Conservation (phyloP, 2,888 invertebrate genomes). For the Tiliacea citrago region DNA sequence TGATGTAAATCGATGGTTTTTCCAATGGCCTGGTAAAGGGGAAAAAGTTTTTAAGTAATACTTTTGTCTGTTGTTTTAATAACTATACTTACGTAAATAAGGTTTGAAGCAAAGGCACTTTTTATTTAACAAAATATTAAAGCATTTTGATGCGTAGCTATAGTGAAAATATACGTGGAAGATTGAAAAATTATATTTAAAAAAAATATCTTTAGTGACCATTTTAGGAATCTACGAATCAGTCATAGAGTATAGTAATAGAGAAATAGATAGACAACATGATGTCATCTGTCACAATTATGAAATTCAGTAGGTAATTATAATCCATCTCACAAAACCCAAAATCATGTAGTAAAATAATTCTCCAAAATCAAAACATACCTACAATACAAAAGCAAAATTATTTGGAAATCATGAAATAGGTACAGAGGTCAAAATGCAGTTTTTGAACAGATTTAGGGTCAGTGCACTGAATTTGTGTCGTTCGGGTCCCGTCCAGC, state of each 20-base stretch:
- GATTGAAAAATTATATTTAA: conserved; percentile 2
- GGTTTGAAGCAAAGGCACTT: background rate
- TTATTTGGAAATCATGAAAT: conserved; percentile 48
- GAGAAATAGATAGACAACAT: too few relatives aligned
- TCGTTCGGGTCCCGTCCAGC: conserved; percentile 6
- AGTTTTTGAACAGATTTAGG: conserved; percentile 49
- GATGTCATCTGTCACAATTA: conserved; percentile 39
- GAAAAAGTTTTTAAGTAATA: conserved; percentile 35
- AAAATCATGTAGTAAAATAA: conserved; percentile 47
- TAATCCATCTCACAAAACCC: conserved; percentile 34
- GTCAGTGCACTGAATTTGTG: conserved; percentile 12
- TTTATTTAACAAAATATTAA: background rate
- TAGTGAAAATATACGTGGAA: background rate
- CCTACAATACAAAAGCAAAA: conserved; percentile 26
- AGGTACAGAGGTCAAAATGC: conserved; percentile 50
- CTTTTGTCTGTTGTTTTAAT: too few relatives aligned
- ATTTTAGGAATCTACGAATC: conserved; percentile 5
- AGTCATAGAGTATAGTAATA: too few relatives aligned
- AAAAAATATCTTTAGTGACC: background rate
- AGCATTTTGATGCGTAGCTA: background rate
- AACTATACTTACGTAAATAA: background rate
- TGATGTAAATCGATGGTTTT: background rate
- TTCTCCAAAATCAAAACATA: conserved; percentile 17
- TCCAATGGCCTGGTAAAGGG: conserved; percentile 16
- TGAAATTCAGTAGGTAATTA: conserved; percentile 8